Evolutionary conservation across 2,113 vertebrate species (phyloP).

Genomic region (western clawed frog (Xenopus tropicalis)): DNA sequence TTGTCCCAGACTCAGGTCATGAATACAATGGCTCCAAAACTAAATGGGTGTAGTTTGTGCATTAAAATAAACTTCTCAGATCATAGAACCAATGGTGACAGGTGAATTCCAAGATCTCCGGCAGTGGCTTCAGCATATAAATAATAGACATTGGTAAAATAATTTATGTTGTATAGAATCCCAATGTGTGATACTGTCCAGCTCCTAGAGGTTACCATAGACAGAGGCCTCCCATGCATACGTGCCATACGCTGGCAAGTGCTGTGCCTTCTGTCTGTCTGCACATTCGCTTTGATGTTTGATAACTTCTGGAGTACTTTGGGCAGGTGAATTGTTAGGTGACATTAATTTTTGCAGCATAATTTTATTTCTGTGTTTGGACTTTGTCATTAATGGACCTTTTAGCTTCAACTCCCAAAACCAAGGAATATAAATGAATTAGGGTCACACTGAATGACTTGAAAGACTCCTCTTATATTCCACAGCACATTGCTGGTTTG

Average conservation of each 20-base stretch:
- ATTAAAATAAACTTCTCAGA: no score
- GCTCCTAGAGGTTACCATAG: not conserved
- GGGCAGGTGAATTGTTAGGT: conserved; percentile 48
- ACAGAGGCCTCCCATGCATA: not conserved
- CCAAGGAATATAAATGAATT: not conserved
- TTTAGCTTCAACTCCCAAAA: conserved; percentile 10
- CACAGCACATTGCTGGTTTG: not conserved
- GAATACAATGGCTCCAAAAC: no score
- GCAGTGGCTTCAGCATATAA: no score
- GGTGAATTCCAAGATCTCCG: no score
- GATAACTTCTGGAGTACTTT: conserved; percentile 50
- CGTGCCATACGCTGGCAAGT: not conserved
- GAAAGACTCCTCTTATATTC: not conserved
- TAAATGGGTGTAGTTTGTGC: no score
- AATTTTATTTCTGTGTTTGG: not conserved
- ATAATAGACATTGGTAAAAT: no score
- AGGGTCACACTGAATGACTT: not conserved
- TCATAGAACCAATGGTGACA: no score
- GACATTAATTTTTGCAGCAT: conserved; percentile 23
- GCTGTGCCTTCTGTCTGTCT: conserved; percentile 29
- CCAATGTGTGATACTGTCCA: no score
- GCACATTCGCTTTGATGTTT: conserved; percentile 52
- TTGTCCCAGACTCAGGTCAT: no score
- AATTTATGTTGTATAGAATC: no score
- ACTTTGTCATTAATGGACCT: conserved; percentile 21